Conservation (phyloP, 2,888 invertebrate species). For the Spodoptera picta region DNA sequence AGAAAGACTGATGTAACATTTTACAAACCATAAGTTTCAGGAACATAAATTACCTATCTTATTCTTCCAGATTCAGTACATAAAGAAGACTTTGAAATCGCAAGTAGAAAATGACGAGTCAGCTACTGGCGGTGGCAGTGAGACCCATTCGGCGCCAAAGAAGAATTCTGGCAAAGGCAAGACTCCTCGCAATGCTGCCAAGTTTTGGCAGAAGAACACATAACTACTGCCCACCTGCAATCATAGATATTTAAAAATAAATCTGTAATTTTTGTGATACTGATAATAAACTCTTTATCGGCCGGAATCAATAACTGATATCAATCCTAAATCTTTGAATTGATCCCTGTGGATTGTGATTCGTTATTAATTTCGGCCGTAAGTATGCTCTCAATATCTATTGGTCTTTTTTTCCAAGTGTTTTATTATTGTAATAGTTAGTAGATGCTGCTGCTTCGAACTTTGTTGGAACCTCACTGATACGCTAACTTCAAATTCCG, state of each 20-base stretch:
- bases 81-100: constrained; percentile 96
- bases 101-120: constrained; percentile 96
- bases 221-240: constrained; percentile 58
- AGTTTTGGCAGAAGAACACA: constrained; percentile 91
- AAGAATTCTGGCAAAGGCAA: constrained; percentile 94
- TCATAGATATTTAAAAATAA: constrained; percentile 48
- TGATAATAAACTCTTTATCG: constrained; percentile 53
- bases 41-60: background rate
- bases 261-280: constrained; percentile 65
- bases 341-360: background rate
- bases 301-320: too few species aligned
- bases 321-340: background rate
- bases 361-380: background rate
- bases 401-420: too few species aligned
- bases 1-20: too few species aligned
- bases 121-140: constrained; percentile 91
- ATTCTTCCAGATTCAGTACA: constrained; percentile 91
- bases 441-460: too few species aligned
- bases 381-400: too few species aligned
- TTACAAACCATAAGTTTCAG: too few species aligned
- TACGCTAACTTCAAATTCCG: too few species aligned
- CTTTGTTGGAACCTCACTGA: too few species aligned
- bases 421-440: too few species aligned
- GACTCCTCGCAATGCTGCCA: constrained; percentile 90
- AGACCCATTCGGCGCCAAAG: constrained; percentile 86